Evolutionary conservation across 2,113 vertebrate species (phyloP).

Genomic region (Scolopax mira): DNA sequence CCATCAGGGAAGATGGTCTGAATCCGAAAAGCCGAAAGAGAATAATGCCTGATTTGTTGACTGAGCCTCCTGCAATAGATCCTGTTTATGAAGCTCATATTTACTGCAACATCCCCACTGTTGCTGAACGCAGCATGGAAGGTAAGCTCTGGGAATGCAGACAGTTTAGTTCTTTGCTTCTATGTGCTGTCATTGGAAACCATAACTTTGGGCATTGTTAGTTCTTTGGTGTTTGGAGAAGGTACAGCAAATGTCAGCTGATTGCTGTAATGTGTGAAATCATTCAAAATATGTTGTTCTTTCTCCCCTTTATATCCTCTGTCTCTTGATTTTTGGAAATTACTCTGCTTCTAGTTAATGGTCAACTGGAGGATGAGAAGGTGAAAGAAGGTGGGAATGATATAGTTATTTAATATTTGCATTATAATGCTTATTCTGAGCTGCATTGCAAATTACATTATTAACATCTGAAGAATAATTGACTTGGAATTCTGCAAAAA

Average conservation of each 20-base stretch:
- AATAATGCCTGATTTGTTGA: slow-evolving; percentile 83
- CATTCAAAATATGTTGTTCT: not conserved
- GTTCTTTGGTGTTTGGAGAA: not conserved
- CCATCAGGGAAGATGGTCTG: slow-evolving; percentile 73
- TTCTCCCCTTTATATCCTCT: not conserved
- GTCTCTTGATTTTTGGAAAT: not conserved
- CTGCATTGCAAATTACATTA: not conserved
- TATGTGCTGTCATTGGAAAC: accelerated
- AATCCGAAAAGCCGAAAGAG: slow-evolving; percentile 89
- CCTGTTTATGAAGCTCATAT: slow-evolving; percentile 85
- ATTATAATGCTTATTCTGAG: not conserved
- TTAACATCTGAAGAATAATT: not conserved
- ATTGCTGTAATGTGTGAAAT: not conserved
- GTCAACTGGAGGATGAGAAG: not conserved
- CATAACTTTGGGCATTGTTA: not conserved
- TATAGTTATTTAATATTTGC: not conserved
- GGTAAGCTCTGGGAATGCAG: slow-evolving; percentile 70
- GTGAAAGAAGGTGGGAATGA: not conserved
- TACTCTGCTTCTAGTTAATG: not conserved
- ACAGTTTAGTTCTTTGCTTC: not conserved
- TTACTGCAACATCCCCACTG: slow-evolving; percentile 91
- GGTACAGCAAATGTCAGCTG: not conserved
- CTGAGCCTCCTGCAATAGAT: slow-evolving; percentile 79
- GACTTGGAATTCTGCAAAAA: not conserved
- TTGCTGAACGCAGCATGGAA: slow-evolving; percentile 90